phyloP scores from a whole-genome alignment of 2,113 vertebrate genomes.

The Gadus macrocephalus region DNA sequence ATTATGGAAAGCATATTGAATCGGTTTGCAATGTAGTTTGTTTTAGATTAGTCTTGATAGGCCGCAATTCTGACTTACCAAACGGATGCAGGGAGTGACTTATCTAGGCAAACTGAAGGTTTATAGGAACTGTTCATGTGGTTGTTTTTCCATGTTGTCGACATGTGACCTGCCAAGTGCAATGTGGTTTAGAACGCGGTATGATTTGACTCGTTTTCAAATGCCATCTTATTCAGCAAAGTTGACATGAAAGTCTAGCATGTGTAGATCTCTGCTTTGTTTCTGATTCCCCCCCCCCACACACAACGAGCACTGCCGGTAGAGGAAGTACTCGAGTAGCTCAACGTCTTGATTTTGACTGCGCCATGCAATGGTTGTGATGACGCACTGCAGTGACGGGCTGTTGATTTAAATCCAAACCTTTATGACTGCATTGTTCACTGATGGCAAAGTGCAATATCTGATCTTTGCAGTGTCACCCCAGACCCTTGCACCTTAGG shows the following conservation, averaged over 20 bases:
- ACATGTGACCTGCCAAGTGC: conserved; percentile 33
- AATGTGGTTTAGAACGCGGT: conserved; percentile 30
- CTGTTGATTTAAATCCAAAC: conserved; percentile 84
- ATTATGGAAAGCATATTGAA: conserved; percentile 28
- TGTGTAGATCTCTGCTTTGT: conserved; percentile 52
- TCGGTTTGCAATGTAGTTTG: conserved; percentile 42
- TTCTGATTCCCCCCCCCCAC: conserved; percentile 28
- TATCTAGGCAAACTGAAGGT: conserved; percentile 22
- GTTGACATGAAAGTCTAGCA: conserved; percentile 51
- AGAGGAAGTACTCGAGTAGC: conserved; percentile 47
- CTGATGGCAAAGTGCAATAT: conserved; percentile 97
- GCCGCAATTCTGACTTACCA: not conserved
- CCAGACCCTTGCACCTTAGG: conserved; percentile 99
- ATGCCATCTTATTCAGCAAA: conserved; percentile 42
- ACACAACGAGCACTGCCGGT: conserved; percentile 58
- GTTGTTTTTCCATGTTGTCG: conserved; percentile 26
- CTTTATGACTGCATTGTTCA: conserved; percentile 87
- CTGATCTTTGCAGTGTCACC: conserved; percentile 98
- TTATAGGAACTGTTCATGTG: conserved; percentile 44
- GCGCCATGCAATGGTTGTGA: conserved; percentile 33
- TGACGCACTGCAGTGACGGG: conserved; percentile 75
- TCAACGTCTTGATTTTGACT: conserved; percentile 25
- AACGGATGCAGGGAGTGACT: no score
- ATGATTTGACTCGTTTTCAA: conserved; percentile 24
- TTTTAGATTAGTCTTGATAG: conserved; percentile 38